phyloP scores from a whole-genome alignment of 2,797 vertebrate species.

The Uromys caudimaculatus region DNA sequence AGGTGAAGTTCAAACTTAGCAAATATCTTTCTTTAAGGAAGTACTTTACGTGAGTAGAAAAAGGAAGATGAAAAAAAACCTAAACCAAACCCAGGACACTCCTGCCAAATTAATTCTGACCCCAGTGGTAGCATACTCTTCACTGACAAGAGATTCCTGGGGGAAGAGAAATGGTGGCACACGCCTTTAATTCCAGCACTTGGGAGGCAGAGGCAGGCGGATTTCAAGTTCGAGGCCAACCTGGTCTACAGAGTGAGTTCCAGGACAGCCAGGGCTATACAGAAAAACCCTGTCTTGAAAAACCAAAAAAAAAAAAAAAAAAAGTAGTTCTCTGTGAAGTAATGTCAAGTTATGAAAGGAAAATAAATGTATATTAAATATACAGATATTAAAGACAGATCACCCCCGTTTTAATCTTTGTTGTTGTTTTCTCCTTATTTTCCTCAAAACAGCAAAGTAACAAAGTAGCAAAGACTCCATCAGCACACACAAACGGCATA shows the following conservation, averaged over 20 bases:
- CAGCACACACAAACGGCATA: slow-evolving; percentile 33
- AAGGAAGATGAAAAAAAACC: slow-evolving; percentile 36
- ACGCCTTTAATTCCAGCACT: no score
- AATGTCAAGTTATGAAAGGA: background rate
- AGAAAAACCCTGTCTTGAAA: no score
- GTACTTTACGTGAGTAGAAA: background rate
- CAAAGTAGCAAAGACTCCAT: background rate
- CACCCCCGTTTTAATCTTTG: background rate
- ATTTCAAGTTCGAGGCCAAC: no score
- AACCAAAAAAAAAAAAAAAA: no score
- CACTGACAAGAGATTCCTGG: background rate
- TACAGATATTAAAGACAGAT: background rate
- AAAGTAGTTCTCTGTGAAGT: background rate
- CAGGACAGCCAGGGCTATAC: no score
- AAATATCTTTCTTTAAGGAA: background rate
- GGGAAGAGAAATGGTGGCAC: no score
- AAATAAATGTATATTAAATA: background rate
- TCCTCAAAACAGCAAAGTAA: background rate
- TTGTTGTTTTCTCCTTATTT: background rate
- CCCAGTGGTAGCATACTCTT: background rate
- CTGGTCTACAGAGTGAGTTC: no score
- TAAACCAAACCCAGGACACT: slow-evolving; percentile 36
- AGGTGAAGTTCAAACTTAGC: slow-evolving; percentile 46
- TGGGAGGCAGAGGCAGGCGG: no score
- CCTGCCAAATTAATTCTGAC: slow-evolving; percentile 46